phyloP scores from a whole-genome alignment of 2,113 vertebrate genomes.

The Sceloporus undulatus region DNA sequence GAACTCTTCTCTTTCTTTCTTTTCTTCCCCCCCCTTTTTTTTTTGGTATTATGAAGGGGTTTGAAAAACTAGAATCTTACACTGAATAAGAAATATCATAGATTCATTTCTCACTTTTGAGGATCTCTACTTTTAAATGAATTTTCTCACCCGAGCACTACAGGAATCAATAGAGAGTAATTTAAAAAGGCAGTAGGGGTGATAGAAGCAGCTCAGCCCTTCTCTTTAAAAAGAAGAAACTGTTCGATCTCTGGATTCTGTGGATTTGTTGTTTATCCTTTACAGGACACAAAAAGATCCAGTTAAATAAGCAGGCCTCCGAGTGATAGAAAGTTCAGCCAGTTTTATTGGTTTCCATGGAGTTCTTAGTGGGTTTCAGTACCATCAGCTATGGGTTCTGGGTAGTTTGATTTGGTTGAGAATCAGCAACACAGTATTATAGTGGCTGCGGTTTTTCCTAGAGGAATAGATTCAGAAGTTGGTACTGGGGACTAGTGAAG shows the following conservation, averaged over 20 bases:
- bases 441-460: too few relatives aligned
- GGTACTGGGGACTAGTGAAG: too few relatives aligned
- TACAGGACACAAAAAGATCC: slow-evolving; percentile 43
- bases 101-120: slow-evolving; percentile 7
- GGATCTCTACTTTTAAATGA: background rate
- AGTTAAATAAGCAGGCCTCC: slow-evolving; percentile 57
- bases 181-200: slow-evolving; percentile 54
- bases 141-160: slow-evolving; percentile 26
- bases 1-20: too few relatives aligned
- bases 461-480: too few relatives aligned
- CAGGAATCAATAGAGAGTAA: slow-evolving; percentile 33
- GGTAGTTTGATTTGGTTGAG: background rate
- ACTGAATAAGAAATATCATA: background rate
- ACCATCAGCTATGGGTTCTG: background rate
- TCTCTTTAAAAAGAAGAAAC: background rate
- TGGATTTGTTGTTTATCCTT: slow-evolving; percentile 21
- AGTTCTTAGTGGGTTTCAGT: background rate
- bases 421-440: background rate
- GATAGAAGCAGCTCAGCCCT: slow-evolving; percentile 28
- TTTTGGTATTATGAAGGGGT: too few relatives aligned
- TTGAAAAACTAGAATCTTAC: too few relatives aligned
- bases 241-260: slow-evolving; percentile 45
- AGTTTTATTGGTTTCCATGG: background rate
- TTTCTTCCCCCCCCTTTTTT: too few relatives aligned
- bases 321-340: slow-evolving; percentile 17